Conservation (phyloP, 2,113 vertebrate species). For the Sminthopsis crassicaudata region DNA sequence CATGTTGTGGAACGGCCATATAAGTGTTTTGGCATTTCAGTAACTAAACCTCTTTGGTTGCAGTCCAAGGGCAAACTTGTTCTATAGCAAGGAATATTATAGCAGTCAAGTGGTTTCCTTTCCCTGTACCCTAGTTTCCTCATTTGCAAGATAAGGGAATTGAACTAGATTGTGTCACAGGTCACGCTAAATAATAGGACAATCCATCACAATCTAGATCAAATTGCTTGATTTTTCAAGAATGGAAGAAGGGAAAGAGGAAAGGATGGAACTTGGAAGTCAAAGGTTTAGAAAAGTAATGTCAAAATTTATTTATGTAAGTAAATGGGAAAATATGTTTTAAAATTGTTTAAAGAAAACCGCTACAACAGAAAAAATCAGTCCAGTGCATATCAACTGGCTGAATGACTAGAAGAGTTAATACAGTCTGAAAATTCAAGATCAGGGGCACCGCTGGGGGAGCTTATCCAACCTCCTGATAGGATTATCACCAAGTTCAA, state of each 20-base stretch:
- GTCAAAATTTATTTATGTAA: background rate
- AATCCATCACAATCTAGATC: background rate
- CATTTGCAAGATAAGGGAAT: background rate
- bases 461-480: constrained; percentile 78
- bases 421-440: constrained; percentile 62
- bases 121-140: background rate
- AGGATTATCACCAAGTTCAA: constrained; percentile 69
- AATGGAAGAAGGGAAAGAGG: background rate
- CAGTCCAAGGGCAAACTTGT: background rate
- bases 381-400: background rate
- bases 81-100: background rate
- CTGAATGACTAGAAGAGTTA: constrained; percentile 35
- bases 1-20: background rate
- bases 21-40: background rate
- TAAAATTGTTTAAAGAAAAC: background rate
- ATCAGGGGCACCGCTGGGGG: constrained; percentile 54
- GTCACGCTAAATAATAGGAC: background rate
- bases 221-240: background rate
- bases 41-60: background rate
- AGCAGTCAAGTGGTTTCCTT: background rate
- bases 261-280: background rate
- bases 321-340: background rate
- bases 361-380: background rate
- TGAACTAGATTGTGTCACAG: background rate
- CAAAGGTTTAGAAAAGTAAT: background rate